Evolutionary conservation across 2,797 vertebrate species (phyloP), one percentile per base, ranked within the genome.

Genomic region (Scleropages formosus): DNA sequence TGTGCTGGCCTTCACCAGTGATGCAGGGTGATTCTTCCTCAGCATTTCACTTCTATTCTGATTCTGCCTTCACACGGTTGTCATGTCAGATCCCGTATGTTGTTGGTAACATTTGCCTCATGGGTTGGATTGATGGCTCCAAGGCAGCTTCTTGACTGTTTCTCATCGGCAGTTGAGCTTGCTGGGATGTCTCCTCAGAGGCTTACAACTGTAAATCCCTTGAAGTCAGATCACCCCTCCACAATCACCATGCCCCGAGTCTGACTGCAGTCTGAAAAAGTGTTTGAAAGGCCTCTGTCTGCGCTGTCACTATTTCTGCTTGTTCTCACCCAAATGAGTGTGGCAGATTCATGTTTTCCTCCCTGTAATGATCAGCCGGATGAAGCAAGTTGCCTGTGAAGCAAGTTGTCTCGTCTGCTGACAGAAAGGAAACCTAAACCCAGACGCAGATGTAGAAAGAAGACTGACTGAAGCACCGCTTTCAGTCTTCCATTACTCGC

Each of bases 11-110:
- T 18, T 18, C 53, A 56, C 3, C 53, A 56, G 12, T 12, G 3
- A 11, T 18, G 18, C 12, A 56, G n/a, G 46, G 7, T 8, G 12
- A 0, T 0, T 39, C 24, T 18, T 31, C 26, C 53, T 53, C 67
- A 56, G 20, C 68, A 18, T 70, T 70, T 49, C 53, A 24, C 26
- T 49, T 47, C 27, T 47, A 70, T 70, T 70, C 49, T 46, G 11
- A 0, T 49, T 70, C 13, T 53, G 44, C n/a, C n/a, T 13, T 69
- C 46, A 11, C 67, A 49, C 6, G 26, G 18, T 53, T 70, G 56
- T 49, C 49, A 22, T 6, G 73, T 13, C 47, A 75, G 63, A 56
- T 59, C 26, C 44, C 67, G 6, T 16, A n/a, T 22, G 20, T 64
- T 11, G 18, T 60, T 24, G 61, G 47, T 56, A 65, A 65, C 10